phyloP scores from a whole-genome alignment of 2,888 invertebrate genomes.

The Lamproptera curius region DNA sequence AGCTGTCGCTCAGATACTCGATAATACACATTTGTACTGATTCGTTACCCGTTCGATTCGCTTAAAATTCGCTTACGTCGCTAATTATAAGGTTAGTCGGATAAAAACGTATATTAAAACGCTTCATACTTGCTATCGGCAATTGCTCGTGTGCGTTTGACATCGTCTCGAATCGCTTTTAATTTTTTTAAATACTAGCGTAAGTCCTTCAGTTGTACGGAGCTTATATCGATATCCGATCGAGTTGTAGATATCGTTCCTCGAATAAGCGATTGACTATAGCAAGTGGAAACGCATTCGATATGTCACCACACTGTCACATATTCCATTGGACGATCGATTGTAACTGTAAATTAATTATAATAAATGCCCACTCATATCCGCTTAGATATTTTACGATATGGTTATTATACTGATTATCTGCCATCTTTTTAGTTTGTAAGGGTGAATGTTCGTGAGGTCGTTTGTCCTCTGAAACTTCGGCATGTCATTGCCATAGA shows the following conservation, averaged over 20 bases:
- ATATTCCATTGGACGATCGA: slow-evolving; percentile 47
- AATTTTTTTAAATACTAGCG: too few relatives aligned
- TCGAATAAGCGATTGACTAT: slow-evolving; percentile 18
- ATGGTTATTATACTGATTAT: slow-evolving; percentile 17
- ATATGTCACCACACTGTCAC: slow-evolving; percentile 50
- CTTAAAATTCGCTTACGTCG: slow-evolving; percentile 70
- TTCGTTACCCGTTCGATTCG: slow-evolving; percentile 49
- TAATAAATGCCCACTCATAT: slow-evolving; percentile 58
- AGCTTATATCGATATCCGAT: too few relatives aligned
- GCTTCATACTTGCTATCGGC: slow-evolving; percentile 30
- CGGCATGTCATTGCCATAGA: slow-evolving; percentile 18
- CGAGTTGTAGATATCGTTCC: too few relatives aligned
- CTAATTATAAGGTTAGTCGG: slow-evolving; percentile 56
- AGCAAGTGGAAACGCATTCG: slow-evolving; percentile 36
- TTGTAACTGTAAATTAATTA: slow-evolving; percentile 50
- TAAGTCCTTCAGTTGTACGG: too few relatives aligned
- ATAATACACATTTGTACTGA: slow-evolving; percentile 31
- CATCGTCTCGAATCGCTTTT: neutral
- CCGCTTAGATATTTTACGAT: slow-evolving; percentile 58
- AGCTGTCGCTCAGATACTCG: slow-evolving; percentile 59
- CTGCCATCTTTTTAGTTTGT: slow-evolving; percentile 11
- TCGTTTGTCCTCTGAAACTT: slow-evolving; percentile 11
- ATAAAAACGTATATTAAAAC: slow-evolving; percentile 57
- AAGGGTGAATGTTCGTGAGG: slow-evolving; percentile 13
- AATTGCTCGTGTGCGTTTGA: neutral